Evolutionary conservation across 2,113 vertebrate species (phyloP).

Genomic region (Melanotaenia duboulayi): DNA sequence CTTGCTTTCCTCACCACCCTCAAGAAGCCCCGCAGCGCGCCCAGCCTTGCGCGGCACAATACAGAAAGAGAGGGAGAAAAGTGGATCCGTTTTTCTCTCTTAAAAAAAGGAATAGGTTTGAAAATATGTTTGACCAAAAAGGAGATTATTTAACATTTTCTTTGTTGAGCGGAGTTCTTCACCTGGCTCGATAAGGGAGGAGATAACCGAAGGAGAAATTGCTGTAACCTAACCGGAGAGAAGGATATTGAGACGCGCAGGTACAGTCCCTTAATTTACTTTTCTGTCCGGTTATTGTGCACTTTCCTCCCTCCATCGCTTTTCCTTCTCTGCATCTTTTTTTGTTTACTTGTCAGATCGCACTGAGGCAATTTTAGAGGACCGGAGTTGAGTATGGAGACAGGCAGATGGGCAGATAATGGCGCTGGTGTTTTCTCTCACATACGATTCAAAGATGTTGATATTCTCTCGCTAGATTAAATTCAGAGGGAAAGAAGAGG

Average conservation of each 20-base stretch:
- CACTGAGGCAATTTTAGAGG: constrained; percentile 40
- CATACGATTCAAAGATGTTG: constrained; percentile 55
- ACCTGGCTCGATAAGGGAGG: constrained; percentile 34
- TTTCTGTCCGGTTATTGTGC: constrained; percentile 34
- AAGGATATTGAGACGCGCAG: constrained; percentile 59
- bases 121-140: constrained; percentile 9
- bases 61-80: constrained; percentile 28
- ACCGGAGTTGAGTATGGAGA: constrained; percentile 11
- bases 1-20: constrained; percentile 21
- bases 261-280: constrained; percentile 62
- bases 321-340: no score
- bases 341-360: background rate
- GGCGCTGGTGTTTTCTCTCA: constrained; percentile 68
- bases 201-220: constrained; percentile 36
- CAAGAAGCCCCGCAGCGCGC: constrained; percentile 21
- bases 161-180: constrained; percentile 44
- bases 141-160: constrained; percentile 59
- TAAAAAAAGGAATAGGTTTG: constrained; percentile 29
- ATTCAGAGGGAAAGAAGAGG: constrained; percentile 14
- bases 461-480: constrained; percentile 55
- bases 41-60: constrained; percentile 13
- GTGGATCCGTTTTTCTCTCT: constrained; percentile 57
- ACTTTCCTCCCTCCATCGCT: background rate
- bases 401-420: constrained; percentile 76
- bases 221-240: constrained; percentile 30